Evolutionary conservation across 2,797 vertebrate species (phyloP).

Genomic region (Rhinogobio ventralis): DNA sequence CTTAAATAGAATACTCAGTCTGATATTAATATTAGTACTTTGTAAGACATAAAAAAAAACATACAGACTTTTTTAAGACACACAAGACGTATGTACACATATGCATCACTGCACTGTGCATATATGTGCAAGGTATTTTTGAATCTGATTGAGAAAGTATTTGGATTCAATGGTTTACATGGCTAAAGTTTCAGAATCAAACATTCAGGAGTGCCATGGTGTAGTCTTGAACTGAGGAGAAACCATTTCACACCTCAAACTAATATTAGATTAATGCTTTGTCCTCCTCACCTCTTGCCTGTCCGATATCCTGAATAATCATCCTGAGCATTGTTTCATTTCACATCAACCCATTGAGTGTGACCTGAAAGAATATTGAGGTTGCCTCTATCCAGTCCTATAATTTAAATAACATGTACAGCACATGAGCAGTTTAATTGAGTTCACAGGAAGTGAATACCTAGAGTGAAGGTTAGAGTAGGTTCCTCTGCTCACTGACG

Average conservation of each 20-base stretch:
- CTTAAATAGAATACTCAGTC: too few relatives aligned
- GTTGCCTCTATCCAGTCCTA: neutral
- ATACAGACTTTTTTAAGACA: neutral
- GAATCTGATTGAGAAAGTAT: neutral
- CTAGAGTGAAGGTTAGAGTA: neutral
- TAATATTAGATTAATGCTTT: slow-evolving; percentile 2
- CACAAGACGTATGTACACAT: too few relatives aligned
- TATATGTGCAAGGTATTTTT: neutral
- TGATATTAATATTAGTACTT: too few relatives aligned
- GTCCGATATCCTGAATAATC: slow-evolving; percentile 5
- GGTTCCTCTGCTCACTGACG: slow-evolving; percentile 1
- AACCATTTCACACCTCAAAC: neutral
- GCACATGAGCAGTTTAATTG: neutral
- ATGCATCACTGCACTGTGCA: neutral
- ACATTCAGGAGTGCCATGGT: neutral
- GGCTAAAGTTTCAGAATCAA: neutral
- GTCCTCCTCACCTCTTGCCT: neutral
- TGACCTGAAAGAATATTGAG: slow-evolving; percentile 10
- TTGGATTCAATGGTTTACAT: neutral
- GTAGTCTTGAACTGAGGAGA: neutral
- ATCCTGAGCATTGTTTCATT: neutral
- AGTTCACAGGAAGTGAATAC: slow-evolving; percentile 8
- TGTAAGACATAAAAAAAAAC: too few relatives aligned
- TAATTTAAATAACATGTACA: neutral
- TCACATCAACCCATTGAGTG: neutral